These are phyloP conservation scores for Drosophila colorata DNA, from an alignment of 2,888 invertebrate genomes.

Conservation along the genomic window DNA sequence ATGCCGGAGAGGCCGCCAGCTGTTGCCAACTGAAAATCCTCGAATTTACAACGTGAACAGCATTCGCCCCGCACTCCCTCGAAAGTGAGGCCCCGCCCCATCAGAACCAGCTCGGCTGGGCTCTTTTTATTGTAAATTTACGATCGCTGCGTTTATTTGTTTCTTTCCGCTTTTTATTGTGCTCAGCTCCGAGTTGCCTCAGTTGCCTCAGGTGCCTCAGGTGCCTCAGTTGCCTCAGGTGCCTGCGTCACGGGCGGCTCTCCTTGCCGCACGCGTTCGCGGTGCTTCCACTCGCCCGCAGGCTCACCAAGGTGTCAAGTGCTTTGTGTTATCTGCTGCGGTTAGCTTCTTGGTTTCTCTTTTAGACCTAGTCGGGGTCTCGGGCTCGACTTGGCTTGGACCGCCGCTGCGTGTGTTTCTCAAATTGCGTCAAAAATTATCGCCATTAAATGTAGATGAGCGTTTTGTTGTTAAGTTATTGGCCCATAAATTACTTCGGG, in stretches of 20 bases:
- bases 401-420: conserved; percentile 62
- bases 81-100: background rate
- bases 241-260: conserved; percentile 17
- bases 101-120: conserved; percentile 5
- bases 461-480: conserved; percentile 82
- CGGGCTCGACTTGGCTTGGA: conserved; percentile 1
- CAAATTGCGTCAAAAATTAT: conserved; percentile 81
- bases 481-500: conserved; percentile 68
- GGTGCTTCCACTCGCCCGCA: conserved; percentile 16
- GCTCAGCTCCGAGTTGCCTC: conserved; percentile 3
- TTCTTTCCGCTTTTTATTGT: conserved; percentile 51
- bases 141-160: conserved; percentile 66
- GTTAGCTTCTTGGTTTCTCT: conserved; percentile 66
- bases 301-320: conserved; percentile 74
- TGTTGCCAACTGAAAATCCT: conserved; percentile 75
- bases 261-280: conserved; percentile 49
- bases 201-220: conserved; percentile 11
- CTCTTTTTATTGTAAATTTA: conserved; percentile 68
- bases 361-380: conserved; percentile 1
- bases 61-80: conserved; percentile 1
- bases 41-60: conserved; percentile 65
- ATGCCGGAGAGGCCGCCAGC: conserved; percentile 46
- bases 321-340: conserved; percentile 69
- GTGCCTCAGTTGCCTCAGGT: conserved; percentile 21
- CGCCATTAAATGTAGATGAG: conserved; percentile 82